A percentile compares a stretch with the other conserved stretches of the same genome.
Evolutionary conservation across 2,797 vertebrate genomes (phyloP).

Genomic region (Simalia tracyae): DNA sequence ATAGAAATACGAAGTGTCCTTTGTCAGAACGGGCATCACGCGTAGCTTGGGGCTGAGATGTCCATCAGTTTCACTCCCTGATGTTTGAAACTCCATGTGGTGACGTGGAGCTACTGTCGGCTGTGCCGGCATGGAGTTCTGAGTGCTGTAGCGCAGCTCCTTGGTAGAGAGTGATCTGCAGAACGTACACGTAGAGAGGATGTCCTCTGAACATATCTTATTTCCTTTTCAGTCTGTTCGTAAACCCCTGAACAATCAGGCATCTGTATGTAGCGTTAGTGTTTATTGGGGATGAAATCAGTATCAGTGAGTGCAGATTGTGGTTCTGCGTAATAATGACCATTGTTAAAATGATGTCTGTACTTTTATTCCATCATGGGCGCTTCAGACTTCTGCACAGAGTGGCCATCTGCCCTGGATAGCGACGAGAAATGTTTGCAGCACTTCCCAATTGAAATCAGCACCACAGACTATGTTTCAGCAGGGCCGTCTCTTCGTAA

Average conservation of each 20-base stretch:
- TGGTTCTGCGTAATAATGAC: background rate
- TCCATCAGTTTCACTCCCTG: background rate
- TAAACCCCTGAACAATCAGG: background rate
- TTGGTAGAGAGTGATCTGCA: background rate
- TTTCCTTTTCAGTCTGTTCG: background rate
- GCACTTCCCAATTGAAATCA: slow-evolving; percentile 86
- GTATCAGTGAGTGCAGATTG: background rate
- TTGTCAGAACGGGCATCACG: background rate
- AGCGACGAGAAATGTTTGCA: slow-evolving; percentile 81
- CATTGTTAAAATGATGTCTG: background rate
- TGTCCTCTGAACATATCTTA: background rate
- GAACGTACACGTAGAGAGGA: background rate
- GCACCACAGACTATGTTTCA: slow-evolving; percentile 83
- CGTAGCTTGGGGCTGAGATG: background rate
- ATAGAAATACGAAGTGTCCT: background rate
- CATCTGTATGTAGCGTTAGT: background rate
- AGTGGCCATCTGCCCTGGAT: slow-evolving; percentile 89
- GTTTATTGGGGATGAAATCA: background rate
- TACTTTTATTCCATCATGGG: background rate
- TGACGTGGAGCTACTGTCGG: background rate
- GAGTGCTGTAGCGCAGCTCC: too few species aligned
- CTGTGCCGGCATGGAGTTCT: background rate
- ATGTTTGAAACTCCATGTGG: background rate
- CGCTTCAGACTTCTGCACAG: slow-evolving; percentile 88
- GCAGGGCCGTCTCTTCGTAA: slow-evolving; percentile 86